Percentiles rank a stretch among this genome's conserved stretches.
phyloP scores from a whole-genome alignment of 2,113 vertebrate genomes.

The Catharus fuscescens region DNA sequence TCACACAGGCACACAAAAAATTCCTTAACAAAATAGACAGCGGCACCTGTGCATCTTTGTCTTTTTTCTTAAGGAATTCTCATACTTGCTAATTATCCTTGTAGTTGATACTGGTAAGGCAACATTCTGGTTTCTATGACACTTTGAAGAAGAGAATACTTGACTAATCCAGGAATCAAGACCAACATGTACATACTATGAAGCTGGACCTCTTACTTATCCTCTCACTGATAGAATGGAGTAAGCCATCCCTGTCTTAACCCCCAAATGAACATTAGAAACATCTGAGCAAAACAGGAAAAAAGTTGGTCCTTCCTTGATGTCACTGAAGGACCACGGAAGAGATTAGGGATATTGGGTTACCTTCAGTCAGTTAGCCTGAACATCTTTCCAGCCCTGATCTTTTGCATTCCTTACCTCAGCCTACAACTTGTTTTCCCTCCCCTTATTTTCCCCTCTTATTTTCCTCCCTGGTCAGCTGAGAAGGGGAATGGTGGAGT shows the following conservation, averaged over 20 bases:
- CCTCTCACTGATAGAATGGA: background rate
- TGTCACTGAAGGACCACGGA: background rate
- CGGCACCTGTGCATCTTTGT: background rate
- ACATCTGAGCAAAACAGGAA: background rate
- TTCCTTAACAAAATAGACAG: no score
- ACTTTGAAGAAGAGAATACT: background rate
- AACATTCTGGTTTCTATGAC: background rate
- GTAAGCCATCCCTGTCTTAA: background rate
- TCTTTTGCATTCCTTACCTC: background rate
- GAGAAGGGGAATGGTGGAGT: background rate
- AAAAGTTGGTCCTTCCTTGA: background rate
- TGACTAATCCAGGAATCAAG: background rate
- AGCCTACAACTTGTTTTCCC: background rate
- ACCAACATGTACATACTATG: accelerated
- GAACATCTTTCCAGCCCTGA: background rate
- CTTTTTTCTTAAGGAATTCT: background rate
- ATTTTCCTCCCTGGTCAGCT: background rate
- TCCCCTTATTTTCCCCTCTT: background rate
- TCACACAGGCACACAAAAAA: background rate
- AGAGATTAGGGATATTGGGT: background rate
- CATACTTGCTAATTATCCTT: background rate
- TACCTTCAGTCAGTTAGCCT: background rate
- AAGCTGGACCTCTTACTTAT: background rate
- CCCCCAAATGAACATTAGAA: background rate
- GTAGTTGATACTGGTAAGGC: background rate